phyloP scores from a whole-genome alignment of 2,113 vertebrate genomes.

The Eublepharis macularius region DNA sequence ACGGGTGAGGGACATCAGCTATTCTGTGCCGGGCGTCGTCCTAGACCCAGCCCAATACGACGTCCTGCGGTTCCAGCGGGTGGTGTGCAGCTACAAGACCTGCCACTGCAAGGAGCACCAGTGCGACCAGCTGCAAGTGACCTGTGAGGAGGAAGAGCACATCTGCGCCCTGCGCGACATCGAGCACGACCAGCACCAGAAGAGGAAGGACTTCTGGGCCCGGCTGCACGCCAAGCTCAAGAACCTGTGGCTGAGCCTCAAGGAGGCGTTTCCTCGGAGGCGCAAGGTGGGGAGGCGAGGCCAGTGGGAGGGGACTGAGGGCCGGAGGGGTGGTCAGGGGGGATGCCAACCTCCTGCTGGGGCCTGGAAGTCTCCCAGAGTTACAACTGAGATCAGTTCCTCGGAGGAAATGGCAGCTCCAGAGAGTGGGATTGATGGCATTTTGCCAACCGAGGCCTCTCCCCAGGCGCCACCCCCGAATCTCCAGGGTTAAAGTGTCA shows the following conservation, averaged over 20 bases:
- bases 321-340: neutral
- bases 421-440: too few species aligned
- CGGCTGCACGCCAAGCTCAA: slow-evolving; percentile 42
- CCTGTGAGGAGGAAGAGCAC: neutral
- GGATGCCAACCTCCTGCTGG: too few species aligned
- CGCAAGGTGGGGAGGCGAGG: slow-evolving; percentile 19
- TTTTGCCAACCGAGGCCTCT: too few species aligned
- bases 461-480: too few species aligned
- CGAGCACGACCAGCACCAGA: neutral
- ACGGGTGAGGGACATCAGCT: slow-evolving; percentile 48
- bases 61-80: slow-evolving; percentile 51
- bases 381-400: too few species aligned
- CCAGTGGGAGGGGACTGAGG: fast-evolving
- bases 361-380: too few species aligned
- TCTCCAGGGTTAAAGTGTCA: too few species aligned
- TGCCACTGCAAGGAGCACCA: slow-evolving; percentile 48
- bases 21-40: slow-evolving; percentile 13
- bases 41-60: slow-evolving; percentile 48
- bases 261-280: neutral
- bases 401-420: too few species aligned
- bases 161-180: slow-evolving; percentile 13
- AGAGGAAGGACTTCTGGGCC: slow-evolving; percentile 49
- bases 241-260: slow-evolving; percentile 56
- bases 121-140: slow-evolving; percentile 32
- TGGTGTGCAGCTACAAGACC: slow-evolving; percentile 53